A percentile compares a stretch with the other conserved stretches of the same genome.
phyloP scores from a whole-genome alignment of 1,140 invertebrate genomes.

The Sminthurinus signatus region DNA sequence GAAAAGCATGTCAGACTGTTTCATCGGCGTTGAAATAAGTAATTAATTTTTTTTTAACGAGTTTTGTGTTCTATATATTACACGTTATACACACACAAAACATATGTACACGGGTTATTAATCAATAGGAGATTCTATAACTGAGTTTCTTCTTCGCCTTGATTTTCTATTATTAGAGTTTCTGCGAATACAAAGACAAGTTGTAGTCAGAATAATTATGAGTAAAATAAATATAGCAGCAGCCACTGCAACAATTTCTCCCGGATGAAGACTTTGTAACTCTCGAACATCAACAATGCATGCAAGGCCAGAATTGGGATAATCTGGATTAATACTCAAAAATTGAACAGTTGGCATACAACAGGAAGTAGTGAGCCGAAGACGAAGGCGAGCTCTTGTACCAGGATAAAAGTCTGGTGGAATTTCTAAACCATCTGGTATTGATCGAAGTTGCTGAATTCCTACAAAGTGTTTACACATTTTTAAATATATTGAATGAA shows the following conservation, averaged over 20 bases:
- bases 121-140: too few species aligned
- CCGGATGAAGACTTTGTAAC: constrained; percentile 32
- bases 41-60: too few species aligned
- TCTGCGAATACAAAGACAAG: too few species aligned
- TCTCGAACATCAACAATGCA: constrained; percentile 34
- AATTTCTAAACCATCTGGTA: constrained; percentile 23
- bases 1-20: too few species aligned
- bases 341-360: constrained; percentile 28
- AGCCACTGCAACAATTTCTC: constrained; percentile 31
- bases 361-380: constrained; percentile 26
- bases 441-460: constrained; percentile 16
- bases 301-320: neutral
- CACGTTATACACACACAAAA: too few species aligned
- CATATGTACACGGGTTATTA: too few species aligned
- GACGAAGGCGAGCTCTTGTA: constrained; percentile 19
- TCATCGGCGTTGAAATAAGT: too few species aligned
- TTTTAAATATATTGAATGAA: neutral
- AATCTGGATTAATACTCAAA: constrained; percentile 16
- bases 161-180: too few species aligned
- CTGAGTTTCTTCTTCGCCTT: too few species aligned
- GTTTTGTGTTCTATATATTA: too few species aligned
- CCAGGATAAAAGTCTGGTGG: constrained; percentile 15
- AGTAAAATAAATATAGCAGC: constrained; percentile 20
- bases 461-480: neutral
- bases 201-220: constrained; percentile 23